Base-by-base conservation (phyloP, 2,797 vertebrate species). In the Okamejei kenojei region DNA sequence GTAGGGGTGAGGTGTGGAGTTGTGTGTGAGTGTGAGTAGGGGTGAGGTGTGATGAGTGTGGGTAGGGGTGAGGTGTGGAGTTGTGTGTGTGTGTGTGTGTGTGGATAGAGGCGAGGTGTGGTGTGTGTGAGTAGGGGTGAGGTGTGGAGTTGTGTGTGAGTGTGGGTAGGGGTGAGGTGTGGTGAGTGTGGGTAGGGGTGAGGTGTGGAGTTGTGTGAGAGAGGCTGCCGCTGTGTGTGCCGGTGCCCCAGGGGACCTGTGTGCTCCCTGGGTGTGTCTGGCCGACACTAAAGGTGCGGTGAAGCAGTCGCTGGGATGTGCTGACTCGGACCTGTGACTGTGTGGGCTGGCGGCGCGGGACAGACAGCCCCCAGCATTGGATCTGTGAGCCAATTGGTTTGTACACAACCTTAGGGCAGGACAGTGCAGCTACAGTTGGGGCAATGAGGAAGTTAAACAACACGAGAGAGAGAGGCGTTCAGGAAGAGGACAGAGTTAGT, bases 371-470 rank as follows among this genome's bases (percentile, higher is more conserved):
- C 82, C 58, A 86, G 82, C 82, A 26, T 58, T 63, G 58, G 26
- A 86, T n/a, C 10, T 8, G 58, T 65, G 26, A 86, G 61, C 82
- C 61, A 86, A 86, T 86, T 32, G 29, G 29, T 61, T 86, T 86
- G 58, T 29, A 61, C 29, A 63, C 7, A 3, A n/a, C 11, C 58
- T 32, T n/a, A 29, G 58, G 61, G 29, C 17, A 58, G 58, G 58
- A 29, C 82, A 65, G 5, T 86, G 58, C 58, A 86, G 58, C 29
- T 32, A 86, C 61, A 61, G 7, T 61, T 63, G 63, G 82, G 58
- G 82, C 63, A 86, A 86, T n/a, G 58, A 86, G 82, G 82, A 86
- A 86, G n/a, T 86, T 2, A 58, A 86, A 32, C 32, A 29, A 17
- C 61, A 86, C 0, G 26, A 65, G 58, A 29, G 82, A 29, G 82